phyloP scores from a whole-genome alignment of 2,888 invertebrate species.

The Heteropelma amictum region DNA sequence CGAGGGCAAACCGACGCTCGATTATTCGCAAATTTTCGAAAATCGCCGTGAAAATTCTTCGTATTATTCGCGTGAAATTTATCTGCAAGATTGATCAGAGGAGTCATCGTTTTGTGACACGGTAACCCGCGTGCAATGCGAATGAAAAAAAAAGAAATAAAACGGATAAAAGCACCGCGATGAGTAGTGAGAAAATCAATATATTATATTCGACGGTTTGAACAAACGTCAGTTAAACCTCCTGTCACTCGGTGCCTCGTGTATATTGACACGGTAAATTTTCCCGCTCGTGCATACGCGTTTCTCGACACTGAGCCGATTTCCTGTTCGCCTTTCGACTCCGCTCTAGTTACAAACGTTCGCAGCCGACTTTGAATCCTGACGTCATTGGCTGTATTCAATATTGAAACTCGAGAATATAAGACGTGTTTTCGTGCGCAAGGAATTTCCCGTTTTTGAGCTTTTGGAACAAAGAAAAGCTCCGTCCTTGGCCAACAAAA shows the following conservation, averaged over 20 bases:
- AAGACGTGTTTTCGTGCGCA: constrained; percentile 5
- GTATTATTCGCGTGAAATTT: not conserved
- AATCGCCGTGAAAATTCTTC: not conserved
- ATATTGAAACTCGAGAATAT: constrained; percentile 14
- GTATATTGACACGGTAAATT: constrained; percentile 28
- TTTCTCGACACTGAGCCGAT: constrained; percentile 49
- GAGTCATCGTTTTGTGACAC: not conserved
- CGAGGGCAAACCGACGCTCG: too few relatives aligned
- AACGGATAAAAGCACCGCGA: not conserved
- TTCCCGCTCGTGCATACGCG: constrained; percentile 14
- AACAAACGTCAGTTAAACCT: constrained; percentile 47
- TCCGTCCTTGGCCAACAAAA: not conserved
- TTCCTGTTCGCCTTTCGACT: constrained; percentile 45
- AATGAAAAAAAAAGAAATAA: constrained; percentile 5
- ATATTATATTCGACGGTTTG: constrained; percentile 12
- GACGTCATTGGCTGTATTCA: constrained; percentile 40
- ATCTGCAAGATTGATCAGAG: not conserved
- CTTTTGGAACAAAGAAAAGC: too few relatives aligned
- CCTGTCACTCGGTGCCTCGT: not conserved
- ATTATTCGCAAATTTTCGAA: too few relatives aligned
- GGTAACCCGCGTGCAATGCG: constrained; percentile 21
- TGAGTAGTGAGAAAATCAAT: constrained; percentile 47
- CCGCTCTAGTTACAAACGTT: constrained; percentile 14
- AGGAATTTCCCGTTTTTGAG: constrained; percentile 4
- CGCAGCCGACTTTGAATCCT: constrained; percentile 43